Conservation (phyloP, 2,113 vertebrate species). For the Apus apus region DNA sequence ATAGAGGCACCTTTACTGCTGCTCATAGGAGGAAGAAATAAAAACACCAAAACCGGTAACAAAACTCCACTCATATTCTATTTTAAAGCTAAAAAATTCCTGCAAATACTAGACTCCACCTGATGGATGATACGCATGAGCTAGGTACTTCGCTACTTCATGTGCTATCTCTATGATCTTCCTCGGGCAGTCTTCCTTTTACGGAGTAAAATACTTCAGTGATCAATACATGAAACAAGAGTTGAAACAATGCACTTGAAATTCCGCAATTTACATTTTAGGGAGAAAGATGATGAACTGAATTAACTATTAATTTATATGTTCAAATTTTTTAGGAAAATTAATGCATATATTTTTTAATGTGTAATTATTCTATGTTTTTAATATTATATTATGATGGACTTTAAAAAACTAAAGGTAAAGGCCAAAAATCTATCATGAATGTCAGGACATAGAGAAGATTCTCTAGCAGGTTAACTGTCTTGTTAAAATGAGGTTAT, state of each 20-base stretch:
- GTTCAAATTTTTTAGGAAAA: neutral
- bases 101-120: neutral
- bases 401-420: constrained; percentile 18
- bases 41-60: neutral
- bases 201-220: neutral
- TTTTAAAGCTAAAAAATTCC: neutral
- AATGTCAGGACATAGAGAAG: neutral
- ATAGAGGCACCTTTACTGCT: neutral
- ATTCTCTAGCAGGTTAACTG: constrained; percentile 18
- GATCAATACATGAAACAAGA: neutral
- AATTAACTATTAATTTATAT: neutral
- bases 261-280: neutral
- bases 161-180: neutral
- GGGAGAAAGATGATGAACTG: neutral
- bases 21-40: neutral
- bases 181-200: neutral
- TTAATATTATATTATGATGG: constrained; percentile 14
- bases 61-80: neutral
- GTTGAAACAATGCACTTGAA: constrained; percentile 6
- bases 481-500: constrained; percentile 16
- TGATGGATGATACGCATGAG: neutral
- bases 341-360: neutral
- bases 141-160: neutral
- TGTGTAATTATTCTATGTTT: neutral
- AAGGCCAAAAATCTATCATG: neutral